These are phyloP conservation scores for Rapana venosa DNA, from an alignment of 2,888 invertebrate genomes.

Conservation along the genomic window DNA sequence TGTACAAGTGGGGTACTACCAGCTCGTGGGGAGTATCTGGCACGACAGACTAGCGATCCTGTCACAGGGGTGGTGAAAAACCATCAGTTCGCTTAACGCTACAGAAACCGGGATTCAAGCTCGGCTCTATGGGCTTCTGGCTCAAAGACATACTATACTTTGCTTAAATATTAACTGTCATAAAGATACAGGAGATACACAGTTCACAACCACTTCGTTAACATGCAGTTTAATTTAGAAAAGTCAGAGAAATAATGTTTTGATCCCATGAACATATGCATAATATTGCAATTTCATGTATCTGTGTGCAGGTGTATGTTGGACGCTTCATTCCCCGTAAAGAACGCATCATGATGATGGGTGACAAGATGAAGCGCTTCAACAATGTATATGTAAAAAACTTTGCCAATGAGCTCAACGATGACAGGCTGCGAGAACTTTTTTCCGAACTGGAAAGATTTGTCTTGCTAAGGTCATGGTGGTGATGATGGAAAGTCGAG, in stretches of 20 bases:
- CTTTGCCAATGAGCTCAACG: conserved; percentile 95
- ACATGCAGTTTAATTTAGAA: not conserved
- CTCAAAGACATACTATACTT: too few species aligned
- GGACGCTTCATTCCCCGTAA: conserved; percentile 98
- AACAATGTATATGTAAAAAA: conserved; percentile 99
- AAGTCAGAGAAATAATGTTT: not conserved
- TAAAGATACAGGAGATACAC: too few species aligned
- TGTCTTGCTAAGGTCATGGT: conserved; percentile 82
- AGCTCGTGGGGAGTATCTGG: too few species aligned
- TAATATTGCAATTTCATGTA: not conserved
- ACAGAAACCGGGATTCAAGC: too few species aligned
- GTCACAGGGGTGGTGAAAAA: too few species aligned
- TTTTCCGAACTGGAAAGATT: conserved; percentile 91
- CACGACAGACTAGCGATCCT: too few species aligned
- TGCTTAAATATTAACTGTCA: too few species aligned
- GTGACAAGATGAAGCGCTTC: conserved; percentile 95
- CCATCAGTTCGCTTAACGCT: too few species aligned
- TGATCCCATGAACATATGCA: not conserved
- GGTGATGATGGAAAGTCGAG: conserved; percentile 86
- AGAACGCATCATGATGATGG: conserved; percentile 98
- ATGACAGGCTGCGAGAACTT: conserved; percentile 92
- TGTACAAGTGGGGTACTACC: too few species aligned
- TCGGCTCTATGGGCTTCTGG: too few species aligned
- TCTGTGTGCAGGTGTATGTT: conserved; percentile 79
- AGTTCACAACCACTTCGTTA: too few species aligned